phyloP scores from a whole-genome alignment of 2,888 invertebrate species.

The Kuschelorhynchus macadamiae region DNA sequence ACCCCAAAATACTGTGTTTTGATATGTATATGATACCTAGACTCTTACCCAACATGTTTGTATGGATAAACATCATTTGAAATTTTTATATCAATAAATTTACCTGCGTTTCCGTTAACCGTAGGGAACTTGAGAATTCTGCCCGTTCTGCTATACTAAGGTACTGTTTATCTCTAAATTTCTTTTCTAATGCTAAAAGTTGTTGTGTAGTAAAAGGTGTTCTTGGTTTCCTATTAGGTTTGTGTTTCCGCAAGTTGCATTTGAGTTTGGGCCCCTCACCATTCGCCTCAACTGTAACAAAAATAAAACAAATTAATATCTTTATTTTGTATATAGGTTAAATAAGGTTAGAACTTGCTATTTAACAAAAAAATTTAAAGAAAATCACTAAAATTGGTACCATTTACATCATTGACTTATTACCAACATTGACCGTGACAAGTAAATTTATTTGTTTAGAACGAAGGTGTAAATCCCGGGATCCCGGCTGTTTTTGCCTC shows the following conservation, averaged over 20 bases:
- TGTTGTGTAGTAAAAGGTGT: conserved; percentile 99
- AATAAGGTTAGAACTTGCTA: not conserved
- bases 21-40: too few species aligned
- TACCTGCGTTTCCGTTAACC: conserved; percentile 94
- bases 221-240: conserved; percentile 97
- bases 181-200: conserved; percentile 92
- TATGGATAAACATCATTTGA: too few species aligned
- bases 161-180: conserved; percentile 97
- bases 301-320: too few species aligned
- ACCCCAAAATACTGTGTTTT: too few species aligned
- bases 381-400: not conserved
- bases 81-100: conserved; percentile 46
- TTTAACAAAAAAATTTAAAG: not conserved
- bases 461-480: too few species aligned
- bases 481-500: too few species aligned
- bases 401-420: too few species aligned
- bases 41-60: too few species aligned
- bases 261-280: conserved; percentile 89
- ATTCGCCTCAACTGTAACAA: conserved; percentile 74
- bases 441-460: too few species aligned
- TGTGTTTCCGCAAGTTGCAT: conserved; percentile 95
- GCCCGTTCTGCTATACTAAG: conserved; percentile 97
- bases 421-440: too few species aligned
- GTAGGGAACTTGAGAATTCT: conserved; percentile 94
- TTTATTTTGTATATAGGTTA: not conserved